Percentiles rank a stretch among this genome's conserved stretches.
These are phyloP conservation scores for Ennomos quercinarius DNA, from an alignment of 2,888 invertebrate genomes.

Conservation along the genomic window DNA sequence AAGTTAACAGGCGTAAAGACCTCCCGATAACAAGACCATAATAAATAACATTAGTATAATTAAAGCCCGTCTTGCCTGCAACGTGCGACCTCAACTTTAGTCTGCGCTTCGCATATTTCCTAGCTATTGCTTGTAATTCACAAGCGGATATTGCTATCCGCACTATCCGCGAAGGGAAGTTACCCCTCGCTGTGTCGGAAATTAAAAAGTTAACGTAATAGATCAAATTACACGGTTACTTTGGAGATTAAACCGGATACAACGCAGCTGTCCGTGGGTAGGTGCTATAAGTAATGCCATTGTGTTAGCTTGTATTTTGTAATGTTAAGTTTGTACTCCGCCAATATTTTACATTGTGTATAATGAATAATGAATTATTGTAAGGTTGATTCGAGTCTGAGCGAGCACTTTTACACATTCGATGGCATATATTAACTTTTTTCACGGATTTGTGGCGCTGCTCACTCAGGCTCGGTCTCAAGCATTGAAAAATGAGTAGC, in stretches of 20 bases:
- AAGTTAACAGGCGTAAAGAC: slow-evolving; percentile 16
- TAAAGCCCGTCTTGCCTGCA: slow-evolving; percentile 62
- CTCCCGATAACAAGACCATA: slow-evolving; percentile 24
- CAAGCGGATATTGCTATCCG: slow-evolving; percentile 48
- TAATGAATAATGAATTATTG: slow-evolving; percentile 33
- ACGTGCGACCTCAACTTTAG: slow-evolving; percentile 50
- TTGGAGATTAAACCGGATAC: slow-evolving; percentile 47
- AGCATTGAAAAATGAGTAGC: slow-evolving; percentile 53
- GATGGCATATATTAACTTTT: not conserved
- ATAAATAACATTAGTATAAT: slow-evolving; percentile 36
- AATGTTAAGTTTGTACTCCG: slow-evolving; percentile 49
- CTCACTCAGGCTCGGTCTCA: slow-evolving; percentile 34
- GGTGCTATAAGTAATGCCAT: slow-evolving; percentile 61
- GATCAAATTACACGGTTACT: slow-evolving; percentile 48
- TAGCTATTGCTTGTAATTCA: slow-evolving; percentile 45
- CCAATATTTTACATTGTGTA: slow-evolving; percentile 46
- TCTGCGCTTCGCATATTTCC: slow-evolving; percentile 42
- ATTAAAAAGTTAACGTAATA: slow-evolving; percentile 35
- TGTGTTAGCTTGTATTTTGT: slow-evolving; percentile 48
- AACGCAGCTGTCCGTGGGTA: slow-evolving; percentile 51
- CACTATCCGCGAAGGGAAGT: slow-evolving; percentile 33
- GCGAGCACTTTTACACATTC: slow-evolving; percentile 15
- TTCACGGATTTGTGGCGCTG: slow-evolving; percentile 14
- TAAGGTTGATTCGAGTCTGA: slow-evolving; percentile 23
- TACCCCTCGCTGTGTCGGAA: slow-evolving; percentile 31